Evolutionary conservation across 2,797 vertebrate genomes (phyloP), one percentile per base, ranked within the genome.

Genomic region (Catharus ustulatus): DNA sequence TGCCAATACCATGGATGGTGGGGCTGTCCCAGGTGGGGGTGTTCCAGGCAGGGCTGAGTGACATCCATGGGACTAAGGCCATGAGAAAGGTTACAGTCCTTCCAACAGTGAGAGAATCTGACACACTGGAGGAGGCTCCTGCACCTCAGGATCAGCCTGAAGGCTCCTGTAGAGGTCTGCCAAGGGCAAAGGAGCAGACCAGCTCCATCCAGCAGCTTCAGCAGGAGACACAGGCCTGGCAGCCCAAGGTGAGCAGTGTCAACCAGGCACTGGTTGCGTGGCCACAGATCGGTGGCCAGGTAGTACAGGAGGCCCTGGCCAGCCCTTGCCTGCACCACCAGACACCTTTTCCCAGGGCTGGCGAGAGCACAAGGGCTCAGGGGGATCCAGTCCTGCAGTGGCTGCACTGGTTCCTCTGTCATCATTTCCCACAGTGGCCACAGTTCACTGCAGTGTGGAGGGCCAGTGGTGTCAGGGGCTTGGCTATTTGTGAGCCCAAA

Each of bases 191-290:
- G 48, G 48, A 58, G 27, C 49, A 9, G 58, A 82, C 67, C 58
- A 30, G 58, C 36, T 58, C 24, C 67, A 43, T 23, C 12, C 97
- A 97, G 73, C 94, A 93, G 67, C 91, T 64, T 12, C 97, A 94
- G 80, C 94, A 91, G 32, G 95, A 97, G 32, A 84, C 48, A 18
- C 93, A 96, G 61, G 17, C 29, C 64, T 6, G 43, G 55, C 96
- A 97, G 69, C 86, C 48, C 89, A 93, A 96, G 91, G 85, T 89
- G 24, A 91, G 88, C 15, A 6, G 38, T 49, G 69, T n/a, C 2
- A 8, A 48, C 13, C 76, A 32, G 62, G 66, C 4, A 0, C 42
- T 38, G 67, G n/a, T 30, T 7, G 0, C 6, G 9, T 32, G 26
- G 48, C 34, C 18, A 2, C 51, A 27, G 48, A 54, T 15, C 72